Percentiles rank a stretch among this genome's conserved stretches.
These are phyloP conservation scores for Atrina japonica DNA, from an alignment of 2,888 invertebrate species.

Conservation along the genomic window DNA sequence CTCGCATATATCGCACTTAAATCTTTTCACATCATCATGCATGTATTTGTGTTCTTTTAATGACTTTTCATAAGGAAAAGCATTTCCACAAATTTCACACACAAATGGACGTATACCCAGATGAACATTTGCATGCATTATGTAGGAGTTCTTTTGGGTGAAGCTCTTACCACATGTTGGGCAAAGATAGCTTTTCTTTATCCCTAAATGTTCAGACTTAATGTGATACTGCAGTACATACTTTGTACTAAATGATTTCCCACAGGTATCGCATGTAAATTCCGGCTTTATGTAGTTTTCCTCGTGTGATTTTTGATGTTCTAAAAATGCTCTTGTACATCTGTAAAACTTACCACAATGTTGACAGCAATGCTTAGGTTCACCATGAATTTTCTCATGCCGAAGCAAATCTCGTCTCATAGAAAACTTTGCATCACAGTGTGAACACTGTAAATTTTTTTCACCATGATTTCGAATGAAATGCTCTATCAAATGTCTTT, in stretches of 20 bases:
- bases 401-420: conserved; percentile 64
- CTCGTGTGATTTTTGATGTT: conserved; percentile 64
- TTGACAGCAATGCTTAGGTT: conserved; percentile 63
- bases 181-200: conserved; percentile 67
- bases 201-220: conserved; percentile 69
- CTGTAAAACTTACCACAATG: conserved; percentile 71
- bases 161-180: conserved; percentile 72
- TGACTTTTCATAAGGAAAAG: conserved; percentile 71
- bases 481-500: conserved; percentile 59
- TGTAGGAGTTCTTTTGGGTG: conserved; percentile 67
- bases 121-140: conserved; percentile 72
- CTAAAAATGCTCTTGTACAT: conserved; percentile 55
- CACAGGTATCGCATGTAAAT: conserved; percentile 67
- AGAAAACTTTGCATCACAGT: conserved; percentile 66
- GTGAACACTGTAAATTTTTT: conserved; percentile 59
- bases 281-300: conserved; percentile 64
- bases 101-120: conserved; percentile 69
- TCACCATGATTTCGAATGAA: conserved; percentile 60
- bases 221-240: conserved; percentile 67
- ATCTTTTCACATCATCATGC: conserved; percentile 75
- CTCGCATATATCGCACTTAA: conserved; percentile 78
- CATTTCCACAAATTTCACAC: conserved; percentile 71
- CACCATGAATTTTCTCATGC: conserved; percentile 61
- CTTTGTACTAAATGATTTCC: conserved; percentile 68
- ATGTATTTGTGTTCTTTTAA: conserved; percentile 75